A percentile compares a stretch with the other conserved stretches of the same genome.
Conservation (phyloP, 2,888 invertebrate species). For the Eupithecia pulchellata region DNA sequence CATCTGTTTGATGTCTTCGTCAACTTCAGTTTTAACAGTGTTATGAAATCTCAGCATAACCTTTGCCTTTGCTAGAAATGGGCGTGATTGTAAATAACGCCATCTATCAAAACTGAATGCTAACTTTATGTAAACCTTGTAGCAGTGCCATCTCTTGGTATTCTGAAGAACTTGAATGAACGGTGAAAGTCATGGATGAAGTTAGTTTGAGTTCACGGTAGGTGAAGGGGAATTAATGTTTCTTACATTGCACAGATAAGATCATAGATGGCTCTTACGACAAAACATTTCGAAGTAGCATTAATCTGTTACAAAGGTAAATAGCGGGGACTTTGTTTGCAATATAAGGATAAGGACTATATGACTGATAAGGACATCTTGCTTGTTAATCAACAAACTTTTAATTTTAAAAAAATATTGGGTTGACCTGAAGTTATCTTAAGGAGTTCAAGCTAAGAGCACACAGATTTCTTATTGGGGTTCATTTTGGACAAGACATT, state of each 20-base stretch:
- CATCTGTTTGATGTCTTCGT: constrained; percentile 6
- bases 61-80: neutral
- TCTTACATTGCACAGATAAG: neutral
- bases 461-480: neutral
- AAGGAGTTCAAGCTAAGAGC: neutral
- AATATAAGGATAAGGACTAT: too few relatives aligned
- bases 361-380: neutral
- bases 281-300: too few relatives aligned
- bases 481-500: neutral
- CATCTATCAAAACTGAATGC: neutral
- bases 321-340: neutral
- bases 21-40: neutral
- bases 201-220: neutral
- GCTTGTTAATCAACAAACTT: neutral
- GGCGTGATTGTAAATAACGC: neutral
- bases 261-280: constrained; percentile 1
- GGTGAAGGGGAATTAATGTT: neutral
- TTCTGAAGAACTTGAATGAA: neutral
- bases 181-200: neutral
- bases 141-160: neutral
- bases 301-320: neutral
- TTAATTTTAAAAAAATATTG: neutral
- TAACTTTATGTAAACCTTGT: neutral
- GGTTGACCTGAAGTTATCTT: neutral
- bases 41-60: neutral